Evolutionary conservation across 2,888 invertebrate species (phyloP).

Genomic region (Osmoderma eremita): DNA sequence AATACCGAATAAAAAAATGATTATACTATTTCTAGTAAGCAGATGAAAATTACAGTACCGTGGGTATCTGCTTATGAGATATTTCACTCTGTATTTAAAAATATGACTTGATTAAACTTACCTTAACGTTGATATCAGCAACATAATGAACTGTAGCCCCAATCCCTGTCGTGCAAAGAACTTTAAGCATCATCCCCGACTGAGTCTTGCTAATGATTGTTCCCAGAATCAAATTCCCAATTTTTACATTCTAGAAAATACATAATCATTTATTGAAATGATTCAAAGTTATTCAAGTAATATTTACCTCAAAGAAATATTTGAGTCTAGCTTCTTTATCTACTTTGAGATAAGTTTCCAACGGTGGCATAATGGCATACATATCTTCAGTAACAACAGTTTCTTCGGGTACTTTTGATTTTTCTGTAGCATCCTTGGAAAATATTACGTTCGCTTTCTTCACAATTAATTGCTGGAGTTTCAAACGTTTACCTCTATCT

Average conservation of each 20-base stretch:
- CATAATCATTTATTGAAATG: conserved; percentile 12
- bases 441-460: conserved; percentile 85
- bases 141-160: conserved; percentile 81
- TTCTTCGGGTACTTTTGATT: conserved; percentile 65
- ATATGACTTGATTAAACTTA: conserved; percentile 58
- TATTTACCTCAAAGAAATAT: conserved; percentile 83
- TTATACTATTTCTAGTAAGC: no score
- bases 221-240: conserved; percentile 83
- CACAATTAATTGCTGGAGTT: conserved; percentile 87
- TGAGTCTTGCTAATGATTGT: conserved; percentile 80
- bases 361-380: conserved; percentile 86
- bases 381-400: conserved; percentile 70
- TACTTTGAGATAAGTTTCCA: conserved; percentile 84
- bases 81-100: no score
- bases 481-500: conserved; percentile 83
- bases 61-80: no score
- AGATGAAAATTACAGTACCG: no score
- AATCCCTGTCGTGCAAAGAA: conserved; percentile 85
- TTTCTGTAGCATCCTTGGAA: conserved; percentile 67
- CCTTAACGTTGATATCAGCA: conserved; percentile 88
- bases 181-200: conserved; percentile 80
- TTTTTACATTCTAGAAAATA: conserved; percentile 70
- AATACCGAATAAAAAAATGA: no score
- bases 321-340: conserved; percentile 81
- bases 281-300: conserved; percentile 24